Evolutionary conservation across 1,140 invertebrate genomes (phyloP), one percentile per base, ranked within the genome.

Genomic region (Littorina saxatilis): DNA sequence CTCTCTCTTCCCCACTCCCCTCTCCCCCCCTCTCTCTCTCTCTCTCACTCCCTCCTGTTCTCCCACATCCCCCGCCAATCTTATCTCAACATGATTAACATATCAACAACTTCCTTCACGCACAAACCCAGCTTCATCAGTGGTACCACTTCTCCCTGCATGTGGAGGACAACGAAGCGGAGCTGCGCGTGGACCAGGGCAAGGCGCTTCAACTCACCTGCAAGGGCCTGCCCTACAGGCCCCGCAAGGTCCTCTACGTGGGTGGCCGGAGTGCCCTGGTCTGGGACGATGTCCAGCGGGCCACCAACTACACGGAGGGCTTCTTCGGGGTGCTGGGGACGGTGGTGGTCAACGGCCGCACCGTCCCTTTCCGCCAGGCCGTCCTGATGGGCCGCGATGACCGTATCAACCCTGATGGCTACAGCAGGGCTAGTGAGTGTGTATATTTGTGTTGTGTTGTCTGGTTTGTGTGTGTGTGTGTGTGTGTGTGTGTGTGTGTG

Each of bases 131-230:
- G 81, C 7, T 82, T 11, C 58, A 68, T 32, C 73, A 70, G 52
- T 83, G 82, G 82, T 83, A 79, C 55, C 78, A 79, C 32, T 20
- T 83, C 15, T 13, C 68, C 17, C n/a, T 79, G 58, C 2, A 35
- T 4, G 77, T 80, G 29, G 40, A 83, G 27, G 70, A 61, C 13
- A 40, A n/a, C 20, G 52, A 66, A 17, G 70, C 52, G 2, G 82
- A 80, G 20, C n/a, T 83, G 43, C 35, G 77, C 27, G 47, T 80
- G 43, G 82, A 83, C 40, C 50, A 79, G 58, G 50, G 68, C 27
- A 37, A 70, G 43, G 82, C 82, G 0, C 37, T 75, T 9, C 76
- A 79, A 58, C n/a, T 83, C 1, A 66, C 72, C 20, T 58, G 76
- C 23, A 7, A 39, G 9, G 77, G 82, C 11, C 20, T 40, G n/a